A percentile compares a stretch with the other conserved stretches of the same genome.
Conservation (phyloP, 2,113 vertebrate genomes). For the Campylomormyrus tamandua region DNA sequence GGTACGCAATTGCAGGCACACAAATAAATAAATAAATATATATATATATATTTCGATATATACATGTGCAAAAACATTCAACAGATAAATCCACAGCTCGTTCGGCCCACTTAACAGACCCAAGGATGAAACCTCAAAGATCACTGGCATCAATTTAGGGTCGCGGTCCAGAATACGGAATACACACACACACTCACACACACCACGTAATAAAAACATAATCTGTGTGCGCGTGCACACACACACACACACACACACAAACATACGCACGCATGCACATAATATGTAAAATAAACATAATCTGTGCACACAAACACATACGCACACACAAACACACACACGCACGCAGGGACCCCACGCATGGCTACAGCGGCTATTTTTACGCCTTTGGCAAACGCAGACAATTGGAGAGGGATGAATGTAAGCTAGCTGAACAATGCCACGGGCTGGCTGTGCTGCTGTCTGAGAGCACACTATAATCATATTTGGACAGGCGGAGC, state of each 20-base stretch:
- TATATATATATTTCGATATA: too few relatives aligned
- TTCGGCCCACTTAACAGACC: slow-evolving; percentile 30
- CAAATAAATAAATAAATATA: not conserved
- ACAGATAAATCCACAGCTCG: slow-evolving; percentile 39
- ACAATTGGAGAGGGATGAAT: slow-evolving; percentile 65
- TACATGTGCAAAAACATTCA: not conserved
- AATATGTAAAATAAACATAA: not conserved
- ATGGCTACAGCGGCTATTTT: slow-evolving; percentile 47
- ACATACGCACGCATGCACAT: not conserved
- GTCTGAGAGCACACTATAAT: slow-evolving; percentile 64
- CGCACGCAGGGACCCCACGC: slow-evolving; percentile 10
- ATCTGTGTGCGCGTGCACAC: not conserved
- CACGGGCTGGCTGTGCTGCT: slow-evolving; percentile 62
- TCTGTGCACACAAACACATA: not conserved
- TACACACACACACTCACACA: slow-evolving; percentile 19
- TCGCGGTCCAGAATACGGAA: not conserved
- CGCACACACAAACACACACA: not conserved
- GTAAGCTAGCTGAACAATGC: slow-evolving; percentile 63
- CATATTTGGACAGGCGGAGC: slow-evolving; percentile 68
- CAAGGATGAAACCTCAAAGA: slow-evolving; percentile 30
- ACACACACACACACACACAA: not conserved
- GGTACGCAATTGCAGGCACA: not conserved
- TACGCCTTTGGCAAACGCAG: slow-evolving; percentile 52
- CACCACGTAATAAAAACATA: too few relatives aligned
- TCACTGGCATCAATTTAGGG: not conserved